Base-by-base conservation (phyloP, 1,140 invertebrate species). In the silkworm (Bombyx mori) region DNA sequence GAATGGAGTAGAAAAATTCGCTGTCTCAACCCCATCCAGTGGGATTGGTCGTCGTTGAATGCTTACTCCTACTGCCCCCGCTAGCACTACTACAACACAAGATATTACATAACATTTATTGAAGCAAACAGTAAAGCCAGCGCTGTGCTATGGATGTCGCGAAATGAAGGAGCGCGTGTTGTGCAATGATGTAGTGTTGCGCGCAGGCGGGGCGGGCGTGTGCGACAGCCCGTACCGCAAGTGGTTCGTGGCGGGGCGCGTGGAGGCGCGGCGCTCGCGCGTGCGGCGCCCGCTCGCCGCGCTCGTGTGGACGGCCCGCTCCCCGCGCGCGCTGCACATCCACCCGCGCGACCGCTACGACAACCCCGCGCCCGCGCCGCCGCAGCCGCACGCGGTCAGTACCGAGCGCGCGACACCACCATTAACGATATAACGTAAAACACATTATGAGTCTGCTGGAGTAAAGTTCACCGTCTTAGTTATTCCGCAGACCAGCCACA, bases 291-390 rank as follows among this genome's bases (percentile, higher is more conserved):
- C 96, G 73, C 95, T 92, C 69, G 96, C 94, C 47, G 97, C 95
- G 4, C 93, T 97, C 92, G 97, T 56, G 95, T 95, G 87, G 94
- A 93, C 57, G 91, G 94, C 52, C 91, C 92, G 58, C 86, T 93
- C 46, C 90, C 90, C 94, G 53, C 94, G 96, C 77, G 89, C 92
- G 35, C 91, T 98, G 73, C 92, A 93, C 71, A 94, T 98, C 66
- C 96, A 97, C 79, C 96, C 95, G 9, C 88, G 96, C 54, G 96
- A 98, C 85, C 92, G 94, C 73, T 97, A 94, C 79, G 94, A 95
- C 72, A 98, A 98, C 89, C 89, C 94, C 6, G 77, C 77, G 56
- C 71, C 75, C 55, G 68, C 77, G 26, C 44, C 44, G 53, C 42
- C 43, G 43, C 43, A 44, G 54, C 54, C 35, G 6, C 44, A 35